Base-by-base conservation (phyloP, 1,140 invertebrate species). In the Drosophila ercepeae region DNA sequence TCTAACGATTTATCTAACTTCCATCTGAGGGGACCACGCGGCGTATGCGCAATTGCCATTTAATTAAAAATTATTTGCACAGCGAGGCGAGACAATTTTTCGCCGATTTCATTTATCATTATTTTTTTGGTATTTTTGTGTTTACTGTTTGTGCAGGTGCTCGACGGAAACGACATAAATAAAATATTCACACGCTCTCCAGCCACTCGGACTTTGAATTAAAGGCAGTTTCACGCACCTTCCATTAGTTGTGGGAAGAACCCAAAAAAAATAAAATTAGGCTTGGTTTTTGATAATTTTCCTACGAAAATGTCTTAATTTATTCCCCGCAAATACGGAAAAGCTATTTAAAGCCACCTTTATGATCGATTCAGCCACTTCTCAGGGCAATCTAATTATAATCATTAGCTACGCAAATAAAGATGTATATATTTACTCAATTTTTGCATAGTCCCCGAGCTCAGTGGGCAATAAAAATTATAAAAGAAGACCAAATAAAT, bases 61-160 rank as follows among this genome's bases (percentile, higher is more conserved):
- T 84, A 84, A 84, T 84, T 84, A 84, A 84, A 68, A 84, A 84
- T 84, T 84, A 84, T 88, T 81, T 81, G 81, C 81, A 76, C 79
- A 86, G 65, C 64, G 52, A 51, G 53, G 54, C 60, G 55, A 69
- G 41, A 59, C 39, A 69, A 52, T 78, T 75, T 78, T 79, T 57
- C 25, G 64, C 63, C 58, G 59, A 74, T 78, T 61, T 65, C 53
- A 57, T 76, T 82, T 73, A 72, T 72, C 58, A 68, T 82, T 81
- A 65, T 53, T 63, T 16, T 49, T 45, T 65, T 19, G 41, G 75
- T 53, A 58, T 16, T 49, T 45, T 65, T 19, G 41, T 75, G 53
- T 60, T 67, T 65, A 13, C 21, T 60, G 44, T 45, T 44, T 53
- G 44, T 36, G 73, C 78, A 83, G 79, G 79, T 84, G 79, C 75